Conservation (phyloP, 2,888 invertebrate species). For the Melieria picta region DNA sequence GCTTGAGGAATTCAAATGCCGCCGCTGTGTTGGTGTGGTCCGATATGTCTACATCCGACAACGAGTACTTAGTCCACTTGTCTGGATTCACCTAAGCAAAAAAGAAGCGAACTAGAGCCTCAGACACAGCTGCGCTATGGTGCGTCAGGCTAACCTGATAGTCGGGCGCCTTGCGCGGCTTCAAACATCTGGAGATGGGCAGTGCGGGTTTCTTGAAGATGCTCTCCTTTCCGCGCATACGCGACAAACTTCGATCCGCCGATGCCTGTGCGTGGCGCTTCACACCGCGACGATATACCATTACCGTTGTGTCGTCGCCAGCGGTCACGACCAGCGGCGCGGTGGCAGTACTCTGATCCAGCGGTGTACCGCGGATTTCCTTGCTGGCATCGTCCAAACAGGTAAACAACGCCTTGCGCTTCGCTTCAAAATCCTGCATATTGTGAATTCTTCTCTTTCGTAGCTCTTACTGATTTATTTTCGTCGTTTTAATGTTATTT, state of each 20-base stretch:
- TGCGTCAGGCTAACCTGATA: conserved; percentile 57
- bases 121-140: neutral
- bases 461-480: neutral
- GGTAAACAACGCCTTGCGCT: conserved; percentile 77
- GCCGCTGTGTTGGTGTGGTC: conserved; percentile 81
- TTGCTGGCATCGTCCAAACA: conserved; percentile 75
- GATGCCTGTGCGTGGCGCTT: conserved; percentile 35
- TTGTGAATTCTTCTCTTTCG: conserved; percentile 22
- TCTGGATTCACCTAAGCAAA: conserved; percentile 75
- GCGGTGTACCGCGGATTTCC: conserved; percentile 64
- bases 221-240: conserved; percentile 72
- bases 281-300: conserved; percentile 44
- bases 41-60: conserved; percentile 86
- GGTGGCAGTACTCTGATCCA: conserved; percentile 57
- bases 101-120: neutral
- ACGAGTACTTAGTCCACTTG: conserved; percentile 83
- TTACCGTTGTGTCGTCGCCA: conserved; percentile 52
- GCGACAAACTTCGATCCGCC: conserved; percentile 48
- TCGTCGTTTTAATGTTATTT: neutral
- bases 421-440: conserved; percentile 68
- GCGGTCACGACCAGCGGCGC: conserved; percentile 63
- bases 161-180: conserved; percentile 67
- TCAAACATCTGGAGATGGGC: conserved; percentile 71
- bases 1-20: conserved; percentile 79
- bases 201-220: conserved; percentile 81